Conservation (phyloP, 2,888 invertebrate genomes). For the Limulus polyphemus region DNA sequence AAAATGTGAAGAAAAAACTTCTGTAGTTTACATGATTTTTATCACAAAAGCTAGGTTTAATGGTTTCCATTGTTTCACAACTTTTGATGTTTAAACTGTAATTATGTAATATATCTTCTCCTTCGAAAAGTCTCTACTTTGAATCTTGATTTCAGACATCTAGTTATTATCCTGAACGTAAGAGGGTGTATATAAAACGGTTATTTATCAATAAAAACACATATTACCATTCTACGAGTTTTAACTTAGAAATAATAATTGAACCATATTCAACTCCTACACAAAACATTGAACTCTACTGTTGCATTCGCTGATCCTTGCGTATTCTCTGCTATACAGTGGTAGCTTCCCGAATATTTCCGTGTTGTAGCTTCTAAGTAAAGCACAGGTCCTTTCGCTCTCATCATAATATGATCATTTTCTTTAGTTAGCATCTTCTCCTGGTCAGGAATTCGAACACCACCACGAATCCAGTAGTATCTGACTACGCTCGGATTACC, state of each 20-base stretch:
- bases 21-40: no score
- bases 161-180: no score
- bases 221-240: background rate
- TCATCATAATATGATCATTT: background rate
- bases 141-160: no score
- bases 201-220: background rate
- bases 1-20: no score
- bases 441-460: constrained; percentile 20
- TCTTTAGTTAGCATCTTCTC: no score
- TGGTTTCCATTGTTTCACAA: no score
- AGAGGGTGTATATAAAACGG: no score
- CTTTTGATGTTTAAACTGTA: no score
- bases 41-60: no score
- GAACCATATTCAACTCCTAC: constrained; percentile 31
- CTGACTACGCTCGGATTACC: constrained; percentile 70
- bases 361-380: constrained; percentile 69
- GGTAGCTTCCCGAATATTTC: constrained; percentile 72
- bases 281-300: constrained; percentile 69
- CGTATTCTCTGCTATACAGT: constrained; percentile 71
- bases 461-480: constrained; percentile 60
- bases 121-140: no score
- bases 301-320: constrained; percentile 67
- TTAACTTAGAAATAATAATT: no score
- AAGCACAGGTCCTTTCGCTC: constrained; percentile 42
- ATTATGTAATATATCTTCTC: no score